Evolutionary conservation across 2,113 vertebrate species (phyloP).

Genomic region (Dasyornis broadbenti): DNA sequence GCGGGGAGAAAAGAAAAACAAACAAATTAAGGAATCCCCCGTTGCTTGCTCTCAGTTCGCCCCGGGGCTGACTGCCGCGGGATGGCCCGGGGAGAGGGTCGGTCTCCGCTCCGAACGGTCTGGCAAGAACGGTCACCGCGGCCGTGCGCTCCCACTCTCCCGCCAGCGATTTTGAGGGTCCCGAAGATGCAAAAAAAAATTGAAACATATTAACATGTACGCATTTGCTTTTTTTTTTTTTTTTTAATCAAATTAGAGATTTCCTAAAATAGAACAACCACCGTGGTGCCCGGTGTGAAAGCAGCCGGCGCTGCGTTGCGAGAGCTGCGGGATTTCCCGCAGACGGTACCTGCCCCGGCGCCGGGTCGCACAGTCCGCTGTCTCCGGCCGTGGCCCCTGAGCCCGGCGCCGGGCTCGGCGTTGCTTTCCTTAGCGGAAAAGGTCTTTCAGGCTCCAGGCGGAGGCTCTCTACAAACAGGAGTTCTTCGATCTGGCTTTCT

Average conservation of each 20-base stretch:
- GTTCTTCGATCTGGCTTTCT: background rate
- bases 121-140: background rate
- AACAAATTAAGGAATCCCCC: background rate
- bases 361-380: background rate
- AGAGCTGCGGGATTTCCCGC: background rate
- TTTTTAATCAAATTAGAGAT: background rate
- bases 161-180: background rate
- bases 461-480: background rate
- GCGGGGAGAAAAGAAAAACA: background rate
- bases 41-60: background rate
- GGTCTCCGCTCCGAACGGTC: background rate
- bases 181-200: background rate
- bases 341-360: background rate
- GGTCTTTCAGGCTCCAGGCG: background rate
- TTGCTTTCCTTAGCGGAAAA: constrained; percentile 25
- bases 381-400: background rate
- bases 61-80: background rate
- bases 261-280: background rate
- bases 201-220: background rate
- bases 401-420: constrained; percentile 10
- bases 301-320: background rate
- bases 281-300: background rate
- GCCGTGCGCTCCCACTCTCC: background rate
- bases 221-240: background rate
- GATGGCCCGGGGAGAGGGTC: background rate